These are phyloP conservation scores for Puffinus mauretanicus DNA, from an alignment of 2,113 vertebrate species.

Conservation along the genomic window DNA sequence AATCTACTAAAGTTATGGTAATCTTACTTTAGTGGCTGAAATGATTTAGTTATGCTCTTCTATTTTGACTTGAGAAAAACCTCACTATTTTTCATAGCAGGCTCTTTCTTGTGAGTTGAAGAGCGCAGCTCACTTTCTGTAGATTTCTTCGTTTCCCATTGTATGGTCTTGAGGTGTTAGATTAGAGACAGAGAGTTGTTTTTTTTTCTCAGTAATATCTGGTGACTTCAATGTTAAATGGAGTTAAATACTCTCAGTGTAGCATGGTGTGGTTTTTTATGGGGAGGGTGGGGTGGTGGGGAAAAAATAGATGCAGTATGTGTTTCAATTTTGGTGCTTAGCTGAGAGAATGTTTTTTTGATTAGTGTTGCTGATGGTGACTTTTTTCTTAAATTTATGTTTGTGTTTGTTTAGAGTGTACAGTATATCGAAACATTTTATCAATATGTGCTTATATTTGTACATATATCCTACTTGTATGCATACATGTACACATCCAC, in stretches of 20 bases:
- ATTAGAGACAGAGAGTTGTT: background rate
- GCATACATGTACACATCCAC: too few relatives aligned
- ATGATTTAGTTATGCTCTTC: background rate
- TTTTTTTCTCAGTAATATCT: background rate
- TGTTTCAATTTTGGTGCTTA: background rate
- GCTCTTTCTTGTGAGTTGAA: background rate
- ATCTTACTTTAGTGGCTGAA: background rate
- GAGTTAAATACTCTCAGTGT: background rate
- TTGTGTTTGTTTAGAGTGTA: background rate
- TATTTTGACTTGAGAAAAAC: background rate
- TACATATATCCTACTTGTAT: background rate
- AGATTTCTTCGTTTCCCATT: background rate
- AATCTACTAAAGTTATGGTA: background rate
- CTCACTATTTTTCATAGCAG: background rate
- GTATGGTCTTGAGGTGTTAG: background rate
- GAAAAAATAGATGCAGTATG: background rate
- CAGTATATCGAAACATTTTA: background rate
- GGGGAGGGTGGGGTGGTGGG: accelerated
- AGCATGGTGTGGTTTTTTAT: background rate
- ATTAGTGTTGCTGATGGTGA: background rate
- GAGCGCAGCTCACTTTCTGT: background rate
- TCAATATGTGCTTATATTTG: background rate
- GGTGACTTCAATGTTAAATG: background rate
- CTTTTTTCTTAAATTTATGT: background rate
- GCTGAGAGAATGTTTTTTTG: background rate